phyloP scores from a whole-genome alignment of 1,140 invertebrate species.

The Zaprionus capensis region DNA sequence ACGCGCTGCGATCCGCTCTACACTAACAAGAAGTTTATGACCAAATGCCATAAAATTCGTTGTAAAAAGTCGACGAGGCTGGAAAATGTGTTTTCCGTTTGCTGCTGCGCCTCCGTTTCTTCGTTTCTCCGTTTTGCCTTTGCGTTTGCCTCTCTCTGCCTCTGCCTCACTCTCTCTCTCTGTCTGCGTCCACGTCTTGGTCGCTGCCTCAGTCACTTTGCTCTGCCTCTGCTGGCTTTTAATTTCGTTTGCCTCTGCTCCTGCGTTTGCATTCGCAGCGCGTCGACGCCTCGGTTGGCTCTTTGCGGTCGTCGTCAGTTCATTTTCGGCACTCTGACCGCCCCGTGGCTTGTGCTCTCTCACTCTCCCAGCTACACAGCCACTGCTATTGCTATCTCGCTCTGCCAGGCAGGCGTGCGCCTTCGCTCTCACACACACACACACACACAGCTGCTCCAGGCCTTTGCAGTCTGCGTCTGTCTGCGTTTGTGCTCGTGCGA shows the following conservation, averaged over 20 bases:
- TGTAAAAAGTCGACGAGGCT: constrained; percentile 84
- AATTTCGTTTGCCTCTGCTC: constrained; percentile 34
- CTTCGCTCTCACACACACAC: constrained; percentile 34
- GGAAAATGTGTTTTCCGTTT: constrained; percentile 83
- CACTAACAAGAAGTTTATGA: constrained; percentile 84
- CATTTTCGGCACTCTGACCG: constrained; percentile 47
- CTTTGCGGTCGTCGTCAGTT: constrained; percentile 52
- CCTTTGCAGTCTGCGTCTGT: constrained; percentile 3
- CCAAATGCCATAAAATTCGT: constrained; percentile 84
- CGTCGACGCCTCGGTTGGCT: constrained; percentile 49
- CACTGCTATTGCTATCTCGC: constrained; percentile 40
- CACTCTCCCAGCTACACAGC: constrained; percentile 18
- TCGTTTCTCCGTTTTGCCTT: constrained; percentile 12
- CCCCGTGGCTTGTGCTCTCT: constrained; percentile 16
- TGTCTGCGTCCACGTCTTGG: constrained; percentile 24
- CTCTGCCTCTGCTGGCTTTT: constrained; percentile 31
- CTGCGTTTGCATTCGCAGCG: constrained; percentile 32
- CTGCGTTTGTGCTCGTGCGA: constrained; percentile 12
- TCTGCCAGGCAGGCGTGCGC: constrained; percentile 45
- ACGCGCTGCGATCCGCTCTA: constrained; percentile 81
- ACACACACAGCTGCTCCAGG: constrained; percentile 15
- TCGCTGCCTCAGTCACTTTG: constrained; percentile 10
- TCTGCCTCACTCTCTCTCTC: constrained; percentile 12
- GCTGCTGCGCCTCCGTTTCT: constrained; percentile 32
- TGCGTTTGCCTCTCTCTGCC: constrained; percentile 6